Base-by-base conservation (phyloP, 2,797 vertebrate species). In the Potorous gilbertii region DNA sequence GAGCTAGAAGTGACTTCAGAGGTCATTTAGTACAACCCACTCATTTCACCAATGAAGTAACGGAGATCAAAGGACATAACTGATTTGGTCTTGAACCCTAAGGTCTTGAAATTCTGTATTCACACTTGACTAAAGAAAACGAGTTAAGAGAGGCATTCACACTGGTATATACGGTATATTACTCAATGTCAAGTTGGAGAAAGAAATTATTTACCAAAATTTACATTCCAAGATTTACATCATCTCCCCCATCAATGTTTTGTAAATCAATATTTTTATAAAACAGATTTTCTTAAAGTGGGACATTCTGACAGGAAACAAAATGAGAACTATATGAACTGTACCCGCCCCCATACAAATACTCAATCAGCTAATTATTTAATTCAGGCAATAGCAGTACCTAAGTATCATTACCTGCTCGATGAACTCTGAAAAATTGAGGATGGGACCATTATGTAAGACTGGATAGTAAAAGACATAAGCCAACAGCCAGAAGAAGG, bases 381-480 rank as follows among this genome's bases (percentile, higher is more conserved):
- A 9, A 16, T 3, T 54, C 11, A 14, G 5, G 5, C 4, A 40
- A 59, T 0, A 5, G 89, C 40, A 8, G 0, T 0, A 55, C 94
- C 54, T 89, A 46, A 31, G 2, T 0, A 92, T 21, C 54, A 93
- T 98, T 98, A 99, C 99, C 99, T 99, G 99, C 50, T 98, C 97
- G 62, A 97, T 95, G 97, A 99, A 99, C 91, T 99, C 99, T 96
- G 98, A 99, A 96, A 99, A 99, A 62, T 98, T 99, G 96, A 99
- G 92, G 87, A 99, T 98, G 14, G 99, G 99, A 57, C 99, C 99
- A 0, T 99, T 99, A 98, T 99, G 99, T 98, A 99, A 99, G 29
- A 99, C 99, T 0, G 99, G 99, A 96, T 99, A 99, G 96, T 99
- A 99, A 98, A 99, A 99, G 55, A 99, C 99, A 4, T 99, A 99